phyloP scores from a whole-genome alignment of 1,140 invertebrate genomes.

The Phortica variegata region DNA sequence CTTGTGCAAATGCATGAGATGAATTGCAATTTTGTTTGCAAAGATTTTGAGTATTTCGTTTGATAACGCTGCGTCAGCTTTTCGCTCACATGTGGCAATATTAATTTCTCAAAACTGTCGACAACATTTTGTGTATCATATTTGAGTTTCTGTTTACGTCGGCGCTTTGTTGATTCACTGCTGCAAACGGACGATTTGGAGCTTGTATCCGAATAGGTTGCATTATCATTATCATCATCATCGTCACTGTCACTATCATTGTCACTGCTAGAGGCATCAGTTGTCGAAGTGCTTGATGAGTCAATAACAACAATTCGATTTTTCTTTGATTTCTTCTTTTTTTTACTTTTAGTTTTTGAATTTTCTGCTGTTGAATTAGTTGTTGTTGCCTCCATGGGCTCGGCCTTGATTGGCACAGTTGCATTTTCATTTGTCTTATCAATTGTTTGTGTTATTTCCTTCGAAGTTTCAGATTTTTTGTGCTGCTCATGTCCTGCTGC shows the following conservation, averaged over 20 bases:
- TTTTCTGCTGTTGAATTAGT: too few relatives aligned
- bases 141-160: constrained; percentile 23
- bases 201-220: constrained; percentile 3
- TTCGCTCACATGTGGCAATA: constrained; percentile 34
- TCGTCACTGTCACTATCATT: constrained; percentile 12
- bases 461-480: too few relatives aligned
- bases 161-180: constrained; percentile 14
- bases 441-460: too few relatives aligned
- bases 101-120: constrained; percentile 42
- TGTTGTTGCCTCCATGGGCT: too few relatives aligned
- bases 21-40: constrained; percentile 30
- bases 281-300: too few relatives aligned
- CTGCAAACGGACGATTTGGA: constrained; percentile 19
- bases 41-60: constrained; percentile 19
- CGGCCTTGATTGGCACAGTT: too few relatives aligned
- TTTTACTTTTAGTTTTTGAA: too few relatives aligned
- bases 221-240: too few relatives aligned
- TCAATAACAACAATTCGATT: too few relatives aligned
- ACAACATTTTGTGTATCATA: constrained; percentile 31
- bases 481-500: too few relatives aligned
- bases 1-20: constrained; percentile 47
- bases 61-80: constrained; percentile 26
- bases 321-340: too few relatives aligned
- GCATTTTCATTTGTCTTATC: too few relatives aligned
- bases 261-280: background rate